Conservation (phyloP, 2,888 invertebrate genomes). For the Drosophila mulleri region DNA sequence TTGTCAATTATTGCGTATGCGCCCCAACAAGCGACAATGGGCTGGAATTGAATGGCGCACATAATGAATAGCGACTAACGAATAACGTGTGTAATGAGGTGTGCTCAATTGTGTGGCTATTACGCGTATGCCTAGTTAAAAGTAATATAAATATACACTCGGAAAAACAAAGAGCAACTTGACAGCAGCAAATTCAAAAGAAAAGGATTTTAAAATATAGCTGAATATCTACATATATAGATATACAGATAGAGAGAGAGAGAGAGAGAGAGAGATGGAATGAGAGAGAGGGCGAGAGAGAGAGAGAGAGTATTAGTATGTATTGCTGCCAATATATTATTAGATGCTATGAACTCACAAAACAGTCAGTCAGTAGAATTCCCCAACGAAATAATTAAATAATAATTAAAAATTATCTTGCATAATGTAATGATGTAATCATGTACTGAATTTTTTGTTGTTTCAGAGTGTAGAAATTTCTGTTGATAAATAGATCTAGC, state of each 20-base stretch:
- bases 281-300: not conserved
- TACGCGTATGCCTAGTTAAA: slow-evolving; percentile 30
- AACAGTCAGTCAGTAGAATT: not conserved
- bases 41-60: slow-evolving; percentile 34
- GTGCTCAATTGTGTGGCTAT: slow-evolving; percentile 31
- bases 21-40: slow-evolving; percentile 41
- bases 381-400: not conserved
- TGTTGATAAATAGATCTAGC: slow-evolving; percentile 1
- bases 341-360: not conserved
- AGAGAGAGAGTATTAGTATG: too few relatives aligned
- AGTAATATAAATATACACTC: slow-evolving; percentile 29
- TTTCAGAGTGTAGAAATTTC: slow-evolving; percentile 3
- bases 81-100: slow-evolving; percentile 40
- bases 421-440: not conserved
- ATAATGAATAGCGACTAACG: slow-evolving; percentile 23
- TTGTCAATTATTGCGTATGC: slow-evolving; percentile 69
- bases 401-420: not conserved
- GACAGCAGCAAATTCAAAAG: not conserved
- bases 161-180: not conserved
- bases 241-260: not conserved
- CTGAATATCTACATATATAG: not conserved
- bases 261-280: too few relatives aligned
- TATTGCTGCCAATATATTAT: not conserved
- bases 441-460: not conserved
- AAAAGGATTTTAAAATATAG: not conserved